A percentile compares a stretch with the other conserved stretches of the same genome.
Conservation (phyloP, 1,140 invertebrate species). For the Phortica variegata region DNA sequence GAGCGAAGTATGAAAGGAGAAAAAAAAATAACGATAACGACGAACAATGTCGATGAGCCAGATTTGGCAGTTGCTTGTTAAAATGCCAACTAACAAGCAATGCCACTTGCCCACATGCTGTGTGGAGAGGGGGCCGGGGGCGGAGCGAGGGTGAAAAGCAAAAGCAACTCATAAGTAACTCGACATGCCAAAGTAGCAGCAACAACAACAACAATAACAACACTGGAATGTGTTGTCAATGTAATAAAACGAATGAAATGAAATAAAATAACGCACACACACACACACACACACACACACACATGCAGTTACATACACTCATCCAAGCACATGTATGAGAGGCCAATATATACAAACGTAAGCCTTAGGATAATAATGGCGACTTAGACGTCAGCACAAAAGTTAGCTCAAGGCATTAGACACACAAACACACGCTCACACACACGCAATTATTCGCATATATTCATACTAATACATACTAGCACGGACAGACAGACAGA, state of each 20-base stretch:
- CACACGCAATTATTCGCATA: background rate
- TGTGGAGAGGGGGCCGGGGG: no score
- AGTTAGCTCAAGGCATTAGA: slow-evolving; percentile 19
- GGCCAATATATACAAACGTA: slow-evolving; percentile 3
- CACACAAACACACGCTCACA: slow-evolving; percentile 9
- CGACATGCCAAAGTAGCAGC: slow-evolving; percentile 1
- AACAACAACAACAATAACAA: no score
- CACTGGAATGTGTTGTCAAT: slow-evolving; percentile 44
- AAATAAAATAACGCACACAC: slow-evolving; percentile 32
- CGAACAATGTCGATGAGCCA: slow-evolving; percentile 23
- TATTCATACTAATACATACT: background rate
- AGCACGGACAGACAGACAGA: background rate
- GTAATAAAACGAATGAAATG: slow-evolving; percentile 43
- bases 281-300: background rate
- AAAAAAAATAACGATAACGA: slow-evolving; percentile 19
- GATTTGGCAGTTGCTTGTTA: slow-evolving; percentile 48
- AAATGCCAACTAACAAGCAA: slow-evolving; percentile 37
- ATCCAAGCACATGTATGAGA: background rate
- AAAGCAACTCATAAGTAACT: no score
- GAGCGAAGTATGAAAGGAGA: background rate
- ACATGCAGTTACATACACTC: background rate
- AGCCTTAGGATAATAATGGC: slow-evolving; percentile 36
- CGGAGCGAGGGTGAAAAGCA: no score
- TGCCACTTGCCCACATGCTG: no score
- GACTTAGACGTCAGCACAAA: slow-evolving; percentile 11